These are phyloP conservation scores for Philopedon plagiatum DNA, from an alignment of 2,888 invertebrate species.

Conservation along the genomic window DNA sequence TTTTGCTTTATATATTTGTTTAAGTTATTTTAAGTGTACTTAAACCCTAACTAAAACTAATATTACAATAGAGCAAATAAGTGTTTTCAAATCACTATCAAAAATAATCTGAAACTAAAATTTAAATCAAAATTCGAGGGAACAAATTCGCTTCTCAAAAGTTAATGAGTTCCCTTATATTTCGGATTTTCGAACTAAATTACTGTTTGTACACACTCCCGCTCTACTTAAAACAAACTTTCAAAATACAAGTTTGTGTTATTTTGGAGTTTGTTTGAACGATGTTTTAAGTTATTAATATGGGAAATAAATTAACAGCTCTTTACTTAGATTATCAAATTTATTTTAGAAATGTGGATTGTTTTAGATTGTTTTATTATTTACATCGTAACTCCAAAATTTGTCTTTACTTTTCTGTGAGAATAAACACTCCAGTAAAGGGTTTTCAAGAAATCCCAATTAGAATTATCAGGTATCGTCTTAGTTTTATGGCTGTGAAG, in stretches of 20 bases:
- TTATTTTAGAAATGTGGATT: too few species aligned
- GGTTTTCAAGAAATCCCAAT: too few species aligned
- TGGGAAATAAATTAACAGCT: too few species aligned
- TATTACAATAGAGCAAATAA: neutral
- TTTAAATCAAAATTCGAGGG: neutral
- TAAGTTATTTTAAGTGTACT: too few species aligned
- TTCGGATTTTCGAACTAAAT: constrained; percentile 2
- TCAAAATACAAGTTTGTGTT: constrained; percentile 9
- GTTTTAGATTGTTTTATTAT: too few species aligned
- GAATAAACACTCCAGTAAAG: too few species aligned
- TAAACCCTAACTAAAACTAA: neutral
- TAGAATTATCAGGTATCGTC: too few species aligned
- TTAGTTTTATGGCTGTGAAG: too few species aligned
- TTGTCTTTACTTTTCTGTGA: too few species aligned
- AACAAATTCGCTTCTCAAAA: neutral
- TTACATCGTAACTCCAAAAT: too few species aligned
- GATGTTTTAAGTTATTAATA: neutral
- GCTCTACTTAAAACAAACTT: constrained; percentile 18
- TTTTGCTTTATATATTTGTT: too few species aligned
- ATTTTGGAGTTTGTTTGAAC: neutral
- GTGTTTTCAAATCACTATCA: neutral
- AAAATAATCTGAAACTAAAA: constrained; percentile 1
- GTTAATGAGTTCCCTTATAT: neutral
- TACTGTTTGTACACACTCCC: constrained; percentile 9
- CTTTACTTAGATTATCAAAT: too few species aligned